Evolutionary conservation across 2,113 vertebrate species (phyloP), one percentile per base, ranked within the genome.

Genomic region (Catagonus wagneri): DNA sequence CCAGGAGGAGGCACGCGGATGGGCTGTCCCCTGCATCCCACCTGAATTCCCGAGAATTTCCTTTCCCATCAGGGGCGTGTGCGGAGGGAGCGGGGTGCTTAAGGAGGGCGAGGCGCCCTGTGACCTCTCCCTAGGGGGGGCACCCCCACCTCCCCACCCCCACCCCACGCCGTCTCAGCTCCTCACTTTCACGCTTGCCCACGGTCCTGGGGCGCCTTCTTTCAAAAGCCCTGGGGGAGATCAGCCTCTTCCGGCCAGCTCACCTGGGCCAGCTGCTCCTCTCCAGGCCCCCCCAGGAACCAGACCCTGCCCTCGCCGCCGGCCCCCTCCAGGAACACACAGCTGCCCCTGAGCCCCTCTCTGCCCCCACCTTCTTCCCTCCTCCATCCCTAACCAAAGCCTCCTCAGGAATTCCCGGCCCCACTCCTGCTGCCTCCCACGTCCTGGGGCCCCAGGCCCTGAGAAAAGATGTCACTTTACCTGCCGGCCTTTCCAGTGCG

Each of bases 41-140:
- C 19, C 12, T 65, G 74, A 89, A 58, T 76, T 71, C 36, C 83
- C 60, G 56, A 93, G 63, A 72, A 91, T 79, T 85, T 96, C 72
- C 54, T 44, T 4, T 44, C 44, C 44, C 44, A 8, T 44, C 44
- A 44, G 5, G 44, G 32, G 44, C 11, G 29, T 3, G 2, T 16
- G 32, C 17, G 69, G 10, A 13, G 65, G 44, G 17, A 88, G 25
- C 54, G 85, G 75, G 16, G 2, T 61, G 22, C 39, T 68, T 25
- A 23, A 58, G 78, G 4, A 68, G 17, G 50, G 7, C 27, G 25
- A 32, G 44, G 44, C 8, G 44, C 44, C 44, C 44, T 44, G 44
- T 44, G 44, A 44, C 44, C 5, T 44, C 44, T 44, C 44, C 4
- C 44, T 44, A 44, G 44, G 4, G 44, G 44, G 44, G 4, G 44